A percentile compares a stretch with the other conserved stretches of the same genome.
These are phyloP conservation scores for Grus americana DNA, from an alignment of 2,113 vertebrate genomes.

Conservation along the genomic window DNA sequence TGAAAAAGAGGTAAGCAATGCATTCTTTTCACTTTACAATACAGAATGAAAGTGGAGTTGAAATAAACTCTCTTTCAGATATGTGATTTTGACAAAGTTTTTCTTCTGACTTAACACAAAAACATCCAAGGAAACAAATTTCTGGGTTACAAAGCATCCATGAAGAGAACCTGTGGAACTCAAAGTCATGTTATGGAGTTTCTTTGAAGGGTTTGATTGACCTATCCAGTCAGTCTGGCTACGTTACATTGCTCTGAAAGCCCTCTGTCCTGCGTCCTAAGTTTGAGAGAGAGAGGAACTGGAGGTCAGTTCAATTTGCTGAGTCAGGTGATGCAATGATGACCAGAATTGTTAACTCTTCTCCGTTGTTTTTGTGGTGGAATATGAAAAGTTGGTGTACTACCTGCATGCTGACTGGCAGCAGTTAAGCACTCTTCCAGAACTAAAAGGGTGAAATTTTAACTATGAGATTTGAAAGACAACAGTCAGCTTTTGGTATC, in stretches of 20 bases:
- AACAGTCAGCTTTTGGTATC: neutral
- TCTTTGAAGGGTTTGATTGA: neutral
- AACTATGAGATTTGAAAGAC: neutral
- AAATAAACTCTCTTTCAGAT: neutral
- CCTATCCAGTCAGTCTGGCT: neutral
- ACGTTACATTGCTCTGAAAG: neutral
- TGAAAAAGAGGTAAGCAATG: conserved; percentile 88
- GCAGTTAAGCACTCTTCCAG: neutral
- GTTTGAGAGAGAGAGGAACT: neutral
- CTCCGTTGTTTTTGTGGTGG: neutral
- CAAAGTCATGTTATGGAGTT: neutral
- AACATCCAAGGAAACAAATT: neutral
- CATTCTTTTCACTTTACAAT: neutral
- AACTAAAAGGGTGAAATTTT: neutral
- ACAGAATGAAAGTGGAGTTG: neutral
- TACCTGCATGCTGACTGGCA: conserved; percentile 3
- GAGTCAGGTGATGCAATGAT: neutral
- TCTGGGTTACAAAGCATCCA: neutral
- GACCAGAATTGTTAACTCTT: conserved; percentile 32
- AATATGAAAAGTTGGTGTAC: neutral
- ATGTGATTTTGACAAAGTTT: neutral
- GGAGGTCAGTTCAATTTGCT: neutral
- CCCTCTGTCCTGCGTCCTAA: neutral
- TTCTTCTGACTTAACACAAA: neutral
- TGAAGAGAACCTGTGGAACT: neutral